Base-by-base conservation (phyloP, 2,113 vertebrate genomes). In the Deroptyus accipitrinus region DNA sequence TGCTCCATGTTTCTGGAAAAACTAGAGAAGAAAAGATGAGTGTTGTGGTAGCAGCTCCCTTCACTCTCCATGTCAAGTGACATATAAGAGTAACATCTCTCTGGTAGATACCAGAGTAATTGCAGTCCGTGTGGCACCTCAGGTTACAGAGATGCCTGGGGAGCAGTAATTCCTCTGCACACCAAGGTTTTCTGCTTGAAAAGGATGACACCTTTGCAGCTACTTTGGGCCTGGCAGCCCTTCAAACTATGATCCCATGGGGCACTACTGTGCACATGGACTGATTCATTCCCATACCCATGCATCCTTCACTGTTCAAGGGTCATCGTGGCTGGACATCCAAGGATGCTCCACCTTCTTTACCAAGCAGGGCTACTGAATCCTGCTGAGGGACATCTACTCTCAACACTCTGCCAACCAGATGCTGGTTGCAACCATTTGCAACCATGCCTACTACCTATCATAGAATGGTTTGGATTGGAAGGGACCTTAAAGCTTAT, bases 241-340 rank as follows among this genome's bases (percentile, higher is more conserved):
- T 55, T 37, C 67, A 73, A 42, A 68, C 27, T 39, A 28, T 1
- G 1, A 17, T 55, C 33, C 52, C 75, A 23, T 0, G 6, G 48
- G 55, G 35, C 37, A 35, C 7, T 17, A 22, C 28, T 17, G 10
- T 33, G 55, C 37, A 61, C 23, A 18, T 52, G 82, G 27, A 66
- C 13, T 11, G n/a, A 75, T 51, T 15, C 35, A 73, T 19, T 68
- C 63, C 33, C 2, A 1, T 10, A 83, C 8, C 27, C 33, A 14
- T 9, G 11, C 18, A 37, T 5, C 19, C 11, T 75, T 67, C 51
- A 22, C 17, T 64, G 57, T 57, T 37, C 28, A 30, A 39, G 30
- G 42, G 62, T 54, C 78, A 46, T 5, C 0, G 0, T 28, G 61
- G 28, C 20, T 81, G 46, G 31, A 69, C 59, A n/a, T 77, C 24